A percentile compares a stretch with the other conserved stretches of the same genome.
Evolutionary conservation across 2,888 invertebrate genomes (phyloP).

Genomic region (Amphipoea lucens): DNA sequence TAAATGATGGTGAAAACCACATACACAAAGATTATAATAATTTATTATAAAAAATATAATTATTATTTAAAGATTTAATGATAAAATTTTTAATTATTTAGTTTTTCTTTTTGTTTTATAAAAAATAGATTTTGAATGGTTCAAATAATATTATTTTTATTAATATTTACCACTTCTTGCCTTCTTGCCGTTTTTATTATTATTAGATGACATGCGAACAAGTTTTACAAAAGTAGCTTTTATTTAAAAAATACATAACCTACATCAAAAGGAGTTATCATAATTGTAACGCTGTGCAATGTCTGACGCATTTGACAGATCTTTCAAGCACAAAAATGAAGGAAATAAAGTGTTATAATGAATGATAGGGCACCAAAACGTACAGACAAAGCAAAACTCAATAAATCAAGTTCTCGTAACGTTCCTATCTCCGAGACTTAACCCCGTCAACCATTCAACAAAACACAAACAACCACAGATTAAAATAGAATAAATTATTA

Average conservation of each 20-base stretch:
- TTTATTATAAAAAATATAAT: too few species aligned
- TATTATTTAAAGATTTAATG: too few species aligned
- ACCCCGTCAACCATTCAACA: conserved; percentile 56
- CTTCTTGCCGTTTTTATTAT: neutral
- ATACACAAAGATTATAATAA: too few species aligned
- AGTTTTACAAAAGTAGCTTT: neutral
- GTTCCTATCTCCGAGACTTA: conserved; percentile 33
- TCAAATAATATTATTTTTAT: too few species aligned
- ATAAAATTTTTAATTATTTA: too few species aligned
- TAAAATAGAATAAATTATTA: conserved; percentile 85
- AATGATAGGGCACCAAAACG: conserved; percentile 32
- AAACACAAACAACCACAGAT: conserved; percentile 69
- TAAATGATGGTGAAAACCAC: too few species aligned
- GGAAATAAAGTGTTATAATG: conserved; percentile 18
- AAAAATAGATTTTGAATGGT: too few species aligned
- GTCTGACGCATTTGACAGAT: conserved; percentile 7
- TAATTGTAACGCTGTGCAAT: neutral
- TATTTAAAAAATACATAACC: too few species aligned
- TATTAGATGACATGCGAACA: neutral
- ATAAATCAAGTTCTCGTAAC: conserved; percentile 54
- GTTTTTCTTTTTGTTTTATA: too few species aligned
- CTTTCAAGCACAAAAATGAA: conserved; percentile 19
- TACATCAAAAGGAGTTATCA: neutral
- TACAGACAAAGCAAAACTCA: conserved; percentile 9
- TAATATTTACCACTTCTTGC: too few species aligned